Percentiles rank a stretch among this genome's conserved stretches.
phyloP scores from a whole-genome alignment of 2,888 invertebrate genomes.

The Antheraea assamensis region DNA sequence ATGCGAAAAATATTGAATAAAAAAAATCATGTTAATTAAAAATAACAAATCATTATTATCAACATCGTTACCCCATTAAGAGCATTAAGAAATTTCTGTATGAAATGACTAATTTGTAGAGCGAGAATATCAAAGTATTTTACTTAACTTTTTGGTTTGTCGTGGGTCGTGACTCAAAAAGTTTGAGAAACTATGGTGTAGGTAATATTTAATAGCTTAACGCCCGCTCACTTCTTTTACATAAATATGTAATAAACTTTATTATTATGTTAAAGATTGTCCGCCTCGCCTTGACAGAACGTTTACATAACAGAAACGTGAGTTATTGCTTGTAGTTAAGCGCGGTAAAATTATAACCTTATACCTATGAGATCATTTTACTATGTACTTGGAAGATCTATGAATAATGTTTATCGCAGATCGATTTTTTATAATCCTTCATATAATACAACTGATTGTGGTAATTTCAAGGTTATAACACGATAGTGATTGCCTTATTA shows the following conservation, averaged over 20 bases:
- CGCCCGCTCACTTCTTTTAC: constrained; percentile 25
- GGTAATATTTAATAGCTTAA: not conserved
- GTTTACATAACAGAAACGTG: constrained; percentile 29
- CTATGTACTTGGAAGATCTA: constrained; percentile 10
- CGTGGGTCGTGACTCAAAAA: not conserved
- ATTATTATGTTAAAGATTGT: constrained; percentile 23
- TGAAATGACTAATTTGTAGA: too few species aligned
- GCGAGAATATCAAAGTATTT: too few species aligned
- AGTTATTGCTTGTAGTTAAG: constrained; percentile 16
- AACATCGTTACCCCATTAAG: not conserved
- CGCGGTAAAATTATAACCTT: constrained; percentile 7
- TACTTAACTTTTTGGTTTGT: not conserved
- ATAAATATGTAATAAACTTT: constrained; percentile 30
- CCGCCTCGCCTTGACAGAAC: constrained; percentile 21
- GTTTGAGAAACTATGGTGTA: not conserved
- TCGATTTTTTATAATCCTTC: not conserved
- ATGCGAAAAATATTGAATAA: too few species aligned
- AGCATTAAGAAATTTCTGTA: too few species aligned
- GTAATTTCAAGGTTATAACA: too few species aligned
- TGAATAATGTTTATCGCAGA: not conserved
- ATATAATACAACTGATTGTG: too few species aligned
- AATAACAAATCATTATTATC: too few species aligned
- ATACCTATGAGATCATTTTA: constrained; percentile 27
- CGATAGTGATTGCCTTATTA: too few species aligned
- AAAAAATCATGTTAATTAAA: too few species aligned